These are phyloP conservation scores for Rhipidura dahli DNA, from an alignment of 2,113 vertebrate genomes.

Conservation along the genomic window DNA sequence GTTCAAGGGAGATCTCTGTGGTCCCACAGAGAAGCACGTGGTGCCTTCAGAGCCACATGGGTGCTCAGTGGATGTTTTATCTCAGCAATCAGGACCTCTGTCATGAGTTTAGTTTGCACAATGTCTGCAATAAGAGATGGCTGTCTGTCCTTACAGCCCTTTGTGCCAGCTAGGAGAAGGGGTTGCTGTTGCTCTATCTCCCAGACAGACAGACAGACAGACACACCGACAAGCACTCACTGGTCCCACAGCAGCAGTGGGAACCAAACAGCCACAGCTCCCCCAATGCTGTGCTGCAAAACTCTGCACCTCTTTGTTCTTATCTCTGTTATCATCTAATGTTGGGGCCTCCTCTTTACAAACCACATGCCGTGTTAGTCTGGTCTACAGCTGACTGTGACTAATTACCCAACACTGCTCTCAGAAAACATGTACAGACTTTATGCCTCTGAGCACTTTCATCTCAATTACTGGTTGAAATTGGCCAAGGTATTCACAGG, in stretches of 20 bases:
- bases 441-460: not conserved
- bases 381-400: not conserved
- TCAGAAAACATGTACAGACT: not conserved
- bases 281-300: not conserved
- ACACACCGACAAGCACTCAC: not conserved
- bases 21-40: accelerated
- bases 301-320: not conserved
- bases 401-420: not conserved
- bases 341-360: not conserved
- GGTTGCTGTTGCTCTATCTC: not conserved
- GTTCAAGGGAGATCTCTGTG: not conserved
- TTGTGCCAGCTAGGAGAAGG: not conserved
- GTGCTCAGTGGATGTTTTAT: not conserved
- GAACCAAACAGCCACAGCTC: not conserved
- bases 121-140: accelerated
- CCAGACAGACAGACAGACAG: not conserved
- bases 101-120: not conserved
- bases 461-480: not conserved
- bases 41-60: not conserved
- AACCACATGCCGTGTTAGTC: not conserved
- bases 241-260: not conserved
- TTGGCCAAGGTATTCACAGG: not conserved
- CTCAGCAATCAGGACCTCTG: not conserved
- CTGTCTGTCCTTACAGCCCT: not conserved
- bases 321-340: not conserved